Conservation (phyloP, 1,140 invertebrate genomes). For the Leptinotarsa undecemlineata region DNA sequence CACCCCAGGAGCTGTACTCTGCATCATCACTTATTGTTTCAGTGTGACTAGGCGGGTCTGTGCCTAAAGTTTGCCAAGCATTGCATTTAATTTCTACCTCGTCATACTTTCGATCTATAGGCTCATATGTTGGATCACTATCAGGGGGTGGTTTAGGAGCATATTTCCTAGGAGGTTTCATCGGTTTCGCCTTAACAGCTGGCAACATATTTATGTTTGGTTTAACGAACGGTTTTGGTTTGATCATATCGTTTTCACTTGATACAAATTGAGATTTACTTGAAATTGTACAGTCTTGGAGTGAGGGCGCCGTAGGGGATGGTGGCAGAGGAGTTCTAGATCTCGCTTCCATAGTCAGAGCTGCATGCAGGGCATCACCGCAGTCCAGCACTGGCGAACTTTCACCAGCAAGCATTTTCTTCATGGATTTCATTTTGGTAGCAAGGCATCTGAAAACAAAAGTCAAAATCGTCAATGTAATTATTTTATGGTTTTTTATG, state of each 20-base stretch:
- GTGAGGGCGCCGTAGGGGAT: constrained; percentile 61
- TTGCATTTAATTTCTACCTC: constrained; percentile 70
- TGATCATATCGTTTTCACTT: background rate
- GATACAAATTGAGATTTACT: background rate
- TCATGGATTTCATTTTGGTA: constrained; percentile 82
- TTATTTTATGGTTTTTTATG: no score
- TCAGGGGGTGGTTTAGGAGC: constrained; percentile 35
- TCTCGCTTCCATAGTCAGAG: constrained; percentile 72
- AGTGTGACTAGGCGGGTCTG: constrained; percentile 70
- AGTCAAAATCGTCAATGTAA: background rate
- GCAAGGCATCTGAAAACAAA: constrained; percentile 63
- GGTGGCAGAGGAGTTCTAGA: constrained; percentile 75
- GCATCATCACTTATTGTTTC: constrained; percentile 54
- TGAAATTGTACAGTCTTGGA: constrained; percentile 22
- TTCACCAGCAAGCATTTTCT: constrained; percentile 73
- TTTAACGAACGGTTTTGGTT: constrained; percentile 40
- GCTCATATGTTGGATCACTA: constrained; percentile 20
- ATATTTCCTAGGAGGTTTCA: constrained; percentile 68
- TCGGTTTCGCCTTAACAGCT: constrained; percentile 62
- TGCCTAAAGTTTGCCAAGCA: constrained; percentile 76
- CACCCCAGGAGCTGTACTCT: constrained; percentile 51
- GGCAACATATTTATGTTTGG: constrained; percentile 17
- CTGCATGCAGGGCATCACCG: constrained; percentile 73
- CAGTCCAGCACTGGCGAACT: constrained; percentile 67
- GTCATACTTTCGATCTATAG: constrained; percentile 63